Conservation (phyloP, 2,797 vertebrate genomes). For the Sebastes itinus region DNA sequence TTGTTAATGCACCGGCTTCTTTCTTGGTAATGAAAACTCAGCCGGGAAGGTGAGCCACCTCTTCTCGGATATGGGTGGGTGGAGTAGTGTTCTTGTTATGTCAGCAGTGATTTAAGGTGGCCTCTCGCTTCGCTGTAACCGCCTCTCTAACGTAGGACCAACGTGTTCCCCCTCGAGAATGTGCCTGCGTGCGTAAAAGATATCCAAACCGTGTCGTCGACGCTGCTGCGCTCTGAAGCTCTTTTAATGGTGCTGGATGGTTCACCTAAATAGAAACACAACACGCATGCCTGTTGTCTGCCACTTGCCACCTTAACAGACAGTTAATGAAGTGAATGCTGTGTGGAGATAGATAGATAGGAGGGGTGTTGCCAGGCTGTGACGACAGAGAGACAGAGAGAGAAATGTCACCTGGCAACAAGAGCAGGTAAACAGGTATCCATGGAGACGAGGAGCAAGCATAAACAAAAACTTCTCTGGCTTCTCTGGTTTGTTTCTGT, state of each 20-base stretch:
- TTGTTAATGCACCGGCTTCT: slow-evolving; percentile 32
- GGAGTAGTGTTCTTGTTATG: slow-evolving; percentile 71
- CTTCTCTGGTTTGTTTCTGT: not conserved
- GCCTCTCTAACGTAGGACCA: not conserved
- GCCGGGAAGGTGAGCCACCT: slow-evolving; percentile 72
- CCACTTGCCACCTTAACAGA: slow-evolving; percentile 76
- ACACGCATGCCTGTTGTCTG: fast-evolving
- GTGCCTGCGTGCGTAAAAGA: slow-evolving; percentile 17
- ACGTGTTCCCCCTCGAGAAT: slow-evolving; percentile 19
- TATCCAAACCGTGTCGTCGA: not conserved
- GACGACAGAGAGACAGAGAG: slow-evolving; percentile 70
- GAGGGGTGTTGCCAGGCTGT: slow-evolving; percentile 69
- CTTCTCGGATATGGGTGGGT: slow-evolving; percentile 72
- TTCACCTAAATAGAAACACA: not conserved
- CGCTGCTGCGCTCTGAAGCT: too few relatives aligned
- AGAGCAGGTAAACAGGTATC: slow-evolving; percentile 76
- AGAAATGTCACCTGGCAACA: slow-evolving; percentile 78
- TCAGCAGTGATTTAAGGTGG: slow-evolving; percentile 85
- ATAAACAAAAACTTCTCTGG: slow-evolving; percentile 61
- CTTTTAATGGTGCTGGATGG: not conserved
- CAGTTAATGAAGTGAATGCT: slow-evolving; percentile 48
- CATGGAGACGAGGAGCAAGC: slow-evolving; percentile 68
- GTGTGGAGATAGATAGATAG: not conserved
- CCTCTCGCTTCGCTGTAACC: not conserved
- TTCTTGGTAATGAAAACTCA: slow-evolving; percentile 29